Evolutionary conservation across 2,113 vertebrate species (phyloP).

Genomic region (Grammomys surdaster): DNA sequence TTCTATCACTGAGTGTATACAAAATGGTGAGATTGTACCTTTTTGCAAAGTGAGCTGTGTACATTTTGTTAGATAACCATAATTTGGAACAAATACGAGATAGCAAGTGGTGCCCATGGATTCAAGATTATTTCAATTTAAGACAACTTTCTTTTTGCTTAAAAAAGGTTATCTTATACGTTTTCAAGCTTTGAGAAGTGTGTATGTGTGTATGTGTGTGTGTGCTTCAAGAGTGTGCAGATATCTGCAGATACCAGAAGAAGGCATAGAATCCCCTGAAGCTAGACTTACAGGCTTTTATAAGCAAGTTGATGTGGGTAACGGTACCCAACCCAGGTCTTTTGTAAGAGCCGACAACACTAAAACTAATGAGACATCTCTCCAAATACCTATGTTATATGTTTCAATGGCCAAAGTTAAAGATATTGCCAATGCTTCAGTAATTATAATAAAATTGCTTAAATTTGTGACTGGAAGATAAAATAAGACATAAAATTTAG

Average conservation of each 20-base stretch:
- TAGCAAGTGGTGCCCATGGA: not conserved
- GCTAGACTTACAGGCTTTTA: not conserved
- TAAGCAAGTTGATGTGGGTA: not conserved
- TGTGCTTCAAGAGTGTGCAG: not conserved
- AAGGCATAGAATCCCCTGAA: not conserved
- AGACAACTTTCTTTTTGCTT: not conserved
- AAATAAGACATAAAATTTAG: not conserved
- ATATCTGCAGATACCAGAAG: not conserved
- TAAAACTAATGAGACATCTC: not conserved
- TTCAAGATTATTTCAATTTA: not conserved
- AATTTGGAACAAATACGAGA: not conserved
- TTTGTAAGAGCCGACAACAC: not conserved
- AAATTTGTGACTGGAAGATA: not conserved
- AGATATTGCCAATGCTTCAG: not conserved
- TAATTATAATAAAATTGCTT: not conserved
- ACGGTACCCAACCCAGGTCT: not conserved
- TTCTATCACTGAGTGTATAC: not conserved
- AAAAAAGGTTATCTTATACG: not conserved
- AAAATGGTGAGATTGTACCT: not conserved
- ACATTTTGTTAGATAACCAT: not conserved
- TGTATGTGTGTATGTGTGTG: not conserved
- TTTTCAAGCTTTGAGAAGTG: not conserved
- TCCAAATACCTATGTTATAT: not conserved
- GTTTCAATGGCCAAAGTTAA: not conserved
- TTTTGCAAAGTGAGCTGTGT: not conserved